Evolutionary conservation across 2,888 invertebrate genomes (phyloP).

Genomic region (Euplexia lucipara): DNA sequence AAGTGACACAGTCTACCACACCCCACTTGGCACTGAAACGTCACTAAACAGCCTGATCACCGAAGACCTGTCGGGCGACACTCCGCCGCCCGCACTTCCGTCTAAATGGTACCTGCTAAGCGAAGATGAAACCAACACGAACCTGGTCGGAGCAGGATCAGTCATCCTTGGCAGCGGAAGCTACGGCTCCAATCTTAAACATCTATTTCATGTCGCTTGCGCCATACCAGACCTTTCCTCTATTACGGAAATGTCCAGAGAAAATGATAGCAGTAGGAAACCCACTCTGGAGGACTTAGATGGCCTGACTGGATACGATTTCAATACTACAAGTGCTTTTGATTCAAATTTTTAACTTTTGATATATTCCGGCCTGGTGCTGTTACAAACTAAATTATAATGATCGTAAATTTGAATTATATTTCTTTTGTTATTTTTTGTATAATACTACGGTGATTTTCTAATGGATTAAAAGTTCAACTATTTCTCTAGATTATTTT

Average conservation of each 20-base stretch:
- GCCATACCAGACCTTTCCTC: constrained; percentile 85
- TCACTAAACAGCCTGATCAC: constrained; percentile 79
- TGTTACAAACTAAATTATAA: no score
- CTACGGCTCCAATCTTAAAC: constrained; percentile 76
- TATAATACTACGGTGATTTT: constrained; percentile 44
- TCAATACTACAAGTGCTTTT: constrained; percentile 64
- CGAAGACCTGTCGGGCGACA: constrained; percentile 81
- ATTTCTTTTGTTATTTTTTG: constrained; percentile 29
- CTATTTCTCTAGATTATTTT: neutral
- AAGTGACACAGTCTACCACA: constrained; percentile 64
- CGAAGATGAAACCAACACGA: constrained; percentile 81
- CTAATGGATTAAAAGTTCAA: constrained; percentile 45
- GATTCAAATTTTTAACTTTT: constrained; percentile 47
- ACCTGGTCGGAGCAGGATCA: constrained; percentile 48
- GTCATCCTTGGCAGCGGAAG: constrained; percentile 51
- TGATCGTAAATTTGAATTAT: neutral
- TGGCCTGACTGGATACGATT: constrained; percentile 65
- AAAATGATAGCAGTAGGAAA: constrained; percentile 74
- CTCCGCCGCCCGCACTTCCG: constrained; percentile 25
- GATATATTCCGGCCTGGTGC: constrained; percentile 27
- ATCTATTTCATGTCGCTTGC: constrained; percentile 82
- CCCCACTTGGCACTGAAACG: constrained; percentile 59
- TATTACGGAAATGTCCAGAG: constrained; percentile 83
- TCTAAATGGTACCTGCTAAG: constrained; percentile 82
- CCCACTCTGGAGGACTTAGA: constrained; percentile 63